A percentile compares a stretch with the other conserved stretches of the same genome.
Evolutionary conservation across 2,888 invertebrate species (phyloP).

Genomic region (Coecobrya sp.): DNA sequence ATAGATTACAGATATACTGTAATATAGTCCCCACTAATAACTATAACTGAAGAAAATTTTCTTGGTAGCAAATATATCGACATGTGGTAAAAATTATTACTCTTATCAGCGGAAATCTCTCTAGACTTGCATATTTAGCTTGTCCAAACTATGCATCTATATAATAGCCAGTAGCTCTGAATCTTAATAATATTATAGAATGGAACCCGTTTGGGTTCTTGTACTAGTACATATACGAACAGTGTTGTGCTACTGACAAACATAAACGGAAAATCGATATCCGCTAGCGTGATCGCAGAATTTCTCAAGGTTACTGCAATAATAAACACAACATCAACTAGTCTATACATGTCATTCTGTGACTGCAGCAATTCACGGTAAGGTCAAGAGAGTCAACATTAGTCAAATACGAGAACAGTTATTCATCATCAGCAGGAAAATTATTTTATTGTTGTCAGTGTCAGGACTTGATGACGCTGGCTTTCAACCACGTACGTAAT

Average conservation of each 20-base stretch:
- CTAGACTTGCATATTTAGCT: too few species aligned
- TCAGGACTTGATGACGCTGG: not conserved
- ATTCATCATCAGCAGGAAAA: not conserved
- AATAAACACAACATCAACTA: not conserved
- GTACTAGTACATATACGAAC: not conserved
- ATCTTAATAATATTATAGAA: not conserved
- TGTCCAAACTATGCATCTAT: too few species aligned
- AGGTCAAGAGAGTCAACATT: constrained; percentile 39
- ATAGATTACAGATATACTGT: too few species aligned
- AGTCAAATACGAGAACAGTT: constrained; percentile 3
- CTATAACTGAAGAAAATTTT: too few species aligned
- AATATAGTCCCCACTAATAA: too few species aligned
- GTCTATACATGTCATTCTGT: not conserved
- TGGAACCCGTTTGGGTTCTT: not conserved
- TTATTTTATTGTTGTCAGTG: constrained; percentile 22
- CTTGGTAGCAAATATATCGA: too few species aligned
- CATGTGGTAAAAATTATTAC: too few species aligned
- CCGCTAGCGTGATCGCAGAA: constrained; percentile 47
- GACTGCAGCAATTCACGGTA: constrained; percentile 27
- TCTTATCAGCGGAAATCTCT: too few species aligned
- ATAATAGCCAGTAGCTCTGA: not conserved
- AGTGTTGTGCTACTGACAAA: not conserved
- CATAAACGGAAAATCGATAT: constrained; percentile 46
- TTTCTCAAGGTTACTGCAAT: constrained; percentile 46
- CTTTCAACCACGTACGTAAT: not conserved